These are phyloP conservation scores for Stylophora pistillata DNA, from an alignment of 64 coral and sea anemone species.

Conservation along the genomic window DNA sequence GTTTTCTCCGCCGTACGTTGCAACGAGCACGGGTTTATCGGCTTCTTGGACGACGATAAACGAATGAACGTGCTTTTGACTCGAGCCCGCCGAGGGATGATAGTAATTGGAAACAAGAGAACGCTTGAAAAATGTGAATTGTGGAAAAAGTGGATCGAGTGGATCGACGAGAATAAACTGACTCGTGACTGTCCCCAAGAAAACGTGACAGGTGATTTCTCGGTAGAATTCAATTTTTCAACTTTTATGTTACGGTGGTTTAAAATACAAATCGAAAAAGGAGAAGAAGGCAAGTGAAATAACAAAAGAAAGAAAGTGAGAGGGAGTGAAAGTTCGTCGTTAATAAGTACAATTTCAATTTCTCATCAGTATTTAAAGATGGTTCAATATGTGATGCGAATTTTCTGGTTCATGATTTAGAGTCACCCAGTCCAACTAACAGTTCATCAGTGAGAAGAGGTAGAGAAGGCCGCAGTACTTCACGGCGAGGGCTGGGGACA, in stretches of 20 bases:
- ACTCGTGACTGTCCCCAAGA: constrained; percentile 11
- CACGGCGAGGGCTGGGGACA: constrained; percentile 1
- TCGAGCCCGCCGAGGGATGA: constrained; percentile 76
- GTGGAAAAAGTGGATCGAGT: constrained; percentile 74
- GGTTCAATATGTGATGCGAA: not conserved
- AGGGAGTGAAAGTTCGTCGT: no score
- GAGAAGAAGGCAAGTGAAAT: no score
- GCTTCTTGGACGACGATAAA: constrained; percentile 76
- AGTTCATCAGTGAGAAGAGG: not conserved
- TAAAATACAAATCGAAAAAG: no score
- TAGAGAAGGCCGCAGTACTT: not conserved
- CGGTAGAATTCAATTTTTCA: not conserved
- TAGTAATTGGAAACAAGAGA: constrained; percentile 68
- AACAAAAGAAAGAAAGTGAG: no score
- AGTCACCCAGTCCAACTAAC: not conserved
- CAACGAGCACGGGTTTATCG: constrained; percentile 68
- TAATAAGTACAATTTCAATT: no score
- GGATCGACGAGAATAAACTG: constrained; percentile 31
- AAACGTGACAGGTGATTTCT: not conserved
- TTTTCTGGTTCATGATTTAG: not conserved
- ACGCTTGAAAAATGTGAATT: constrained; percentile 58
- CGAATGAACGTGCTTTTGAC: constrained; percentile 88
- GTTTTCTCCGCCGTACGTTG: constrained; percentile 84
- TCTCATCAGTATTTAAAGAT: no score
- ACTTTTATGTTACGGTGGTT: no score